Percentiles rank a stretch among this genome's conserved stretches.
Evolutionary conservation across 2,113 vertebrate genomes (phyloP).

Genomic region (Heterochromis multidens): DNA sequence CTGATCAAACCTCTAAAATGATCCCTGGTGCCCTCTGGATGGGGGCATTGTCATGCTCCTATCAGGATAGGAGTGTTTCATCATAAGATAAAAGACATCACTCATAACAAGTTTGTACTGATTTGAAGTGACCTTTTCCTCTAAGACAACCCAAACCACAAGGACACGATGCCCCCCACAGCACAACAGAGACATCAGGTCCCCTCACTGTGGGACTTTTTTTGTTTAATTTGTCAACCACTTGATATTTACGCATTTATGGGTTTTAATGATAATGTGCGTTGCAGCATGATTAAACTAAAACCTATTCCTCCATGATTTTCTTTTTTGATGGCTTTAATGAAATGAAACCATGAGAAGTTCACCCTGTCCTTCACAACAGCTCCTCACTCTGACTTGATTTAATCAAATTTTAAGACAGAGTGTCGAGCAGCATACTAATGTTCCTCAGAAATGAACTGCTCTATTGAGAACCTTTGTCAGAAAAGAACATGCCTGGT

Average conservation of each 20-base stretch:
- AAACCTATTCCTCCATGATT: neutral
- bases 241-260: constrained; percentile 12
- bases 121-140: neutral
- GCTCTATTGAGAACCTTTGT: constrained; percentile 48
- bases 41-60: too few relatives aligned
- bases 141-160: neutral
- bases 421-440: constrained; percentile 54
- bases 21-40: too few relatives aligned
- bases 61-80: neutral
- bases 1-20: too few relatives aligned
- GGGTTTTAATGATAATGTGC: neutral
- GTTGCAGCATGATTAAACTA: neutral
- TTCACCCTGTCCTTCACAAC: constrained; percentile 66
- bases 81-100: neutral
- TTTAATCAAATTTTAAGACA: constrained; percentile 66
- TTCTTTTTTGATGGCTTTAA: constrained; percentile 40
- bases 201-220: neutral
- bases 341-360: constrained; percentile 53
- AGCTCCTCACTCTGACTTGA: constrained; percentile 58
- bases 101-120: neutral
- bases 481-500: constrained; percentile 55
- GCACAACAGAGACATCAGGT: neutral
- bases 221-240: neutral
- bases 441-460: constrained; percentile 57
- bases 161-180: neutral